A percentile compares a stretch with the other conserved stretches of the same genome.
Evolutionary conservation across 2,888 invertebrate species (phyloP).

Genomic region (Orchesellides sinensis): DNA sequence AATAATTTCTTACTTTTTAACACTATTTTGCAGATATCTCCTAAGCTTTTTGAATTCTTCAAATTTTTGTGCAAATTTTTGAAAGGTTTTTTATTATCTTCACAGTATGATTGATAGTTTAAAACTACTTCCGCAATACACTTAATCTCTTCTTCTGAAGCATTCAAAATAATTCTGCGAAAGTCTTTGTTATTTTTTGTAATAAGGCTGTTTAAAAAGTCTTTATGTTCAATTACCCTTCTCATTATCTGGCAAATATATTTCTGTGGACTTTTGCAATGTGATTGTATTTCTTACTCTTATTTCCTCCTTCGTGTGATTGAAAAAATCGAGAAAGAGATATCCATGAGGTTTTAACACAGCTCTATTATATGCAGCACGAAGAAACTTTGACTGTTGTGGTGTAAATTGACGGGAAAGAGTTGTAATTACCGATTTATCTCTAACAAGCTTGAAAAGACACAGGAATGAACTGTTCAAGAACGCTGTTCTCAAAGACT

Average conservation of each 20-base stretch:
- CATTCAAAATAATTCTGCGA: neutral
- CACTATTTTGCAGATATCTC: too few relatives aligned
- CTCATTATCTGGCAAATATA: constrained; percentile 5
- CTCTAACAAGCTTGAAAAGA: neutral
- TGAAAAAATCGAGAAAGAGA: neutral
- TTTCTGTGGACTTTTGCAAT: neutral
- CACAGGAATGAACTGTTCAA: neutral
- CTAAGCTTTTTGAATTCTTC: too few relatives aligned
- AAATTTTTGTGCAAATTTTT: too few relatives aligned
- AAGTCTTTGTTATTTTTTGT: neutral
- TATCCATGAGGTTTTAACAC: neutral
- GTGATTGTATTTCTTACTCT: neutral
- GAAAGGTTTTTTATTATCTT: neutral
- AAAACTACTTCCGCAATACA: neutral
- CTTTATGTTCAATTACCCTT: neutral
- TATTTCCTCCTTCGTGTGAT: neutral
- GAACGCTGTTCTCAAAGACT: neutral
- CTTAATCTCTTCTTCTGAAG: neutral
- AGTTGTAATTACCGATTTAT: neutral
- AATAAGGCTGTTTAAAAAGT: neutral
- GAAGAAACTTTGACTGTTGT: neutral
- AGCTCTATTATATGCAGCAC: neutral
- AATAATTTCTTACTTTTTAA: too few relatives aligned
- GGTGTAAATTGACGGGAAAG: neutral
- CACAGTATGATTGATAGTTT: neutral